Evolutionary conservation across 2,888 invertebrate species (phyloP), one percentile per base, ranked within the genome.

Genomic region (Drosophila trichaetosa): DNA sequence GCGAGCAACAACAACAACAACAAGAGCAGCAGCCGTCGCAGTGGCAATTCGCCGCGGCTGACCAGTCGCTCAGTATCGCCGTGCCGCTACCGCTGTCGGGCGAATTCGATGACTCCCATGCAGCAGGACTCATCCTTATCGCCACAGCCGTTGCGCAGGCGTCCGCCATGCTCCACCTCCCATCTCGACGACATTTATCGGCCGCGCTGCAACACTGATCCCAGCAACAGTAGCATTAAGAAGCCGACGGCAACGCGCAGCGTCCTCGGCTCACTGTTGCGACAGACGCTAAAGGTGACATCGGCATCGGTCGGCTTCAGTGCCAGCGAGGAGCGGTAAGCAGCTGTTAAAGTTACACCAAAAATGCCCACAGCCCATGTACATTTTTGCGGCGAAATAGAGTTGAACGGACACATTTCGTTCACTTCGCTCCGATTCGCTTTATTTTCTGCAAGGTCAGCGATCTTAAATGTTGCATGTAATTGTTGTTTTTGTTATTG

Each of bases 271-370:
- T 90, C 90, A 16, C 73, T 91, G 53, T 73, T 90, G 33, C 83
- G 89, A 38, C 90, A 90, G 59, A 89, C 91, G n/a, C 66, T 91
- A 3, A 90, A 85, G 68, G 86, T 91, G 54, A 90, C 91, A 34
- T 82, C 86, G 11, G 88, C 83, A n/a, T 84, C 90, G 40, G 79
- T 91, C 60, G 91, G 91, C 2, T 63, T 77, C n/a, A 82, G 74
- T 38, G 70, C 70, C 59, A 82, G 83, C 60, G 84, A 84, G 34
- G 87, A 90, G 36, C 77, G 89, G 91, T 90, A 61, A 89, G 89
- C 78, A 29, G 13, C 13, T 54, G 29, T 29, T 36, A 21, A 54
- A 54, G 40, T 40, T 33, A 27, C 5, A 42, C 13, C 21, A 13
- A 21, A 21, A 21, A 42, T 38, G 59, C 36, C 5, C 24, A n/a